Conservation (phyloP, 1,140 invertebrate species). For the Cyclina sinensis region DNA sequence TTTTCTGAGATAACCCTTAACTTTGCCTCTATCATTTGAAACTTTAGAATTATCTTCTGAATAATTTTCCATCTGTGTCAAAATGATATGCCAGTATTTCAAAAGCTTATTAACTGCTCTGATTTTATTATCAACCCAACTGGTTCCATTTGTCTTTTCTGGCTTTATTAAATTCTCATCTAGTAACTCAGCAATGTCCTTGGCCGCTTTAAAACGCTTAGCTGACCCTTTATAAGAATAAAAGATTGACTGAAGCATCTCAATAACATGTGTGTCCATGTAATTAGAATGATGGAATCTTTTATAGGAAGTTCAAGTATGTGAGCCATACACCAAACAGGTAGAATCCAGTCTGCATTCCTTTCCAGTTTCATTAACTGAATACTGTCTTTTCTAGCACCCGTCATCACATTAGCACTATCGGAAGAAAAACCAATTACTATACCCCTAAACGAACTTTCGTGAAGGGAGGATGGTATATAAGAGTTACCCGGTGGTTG, state of each 20-base stretch:
- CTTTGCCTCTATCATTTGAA: constrained; percentile 11
- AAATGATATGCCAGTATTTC: constrained; percentile 20
- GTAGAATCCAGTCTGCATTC: not conserved
- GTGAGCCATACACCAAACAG: constrained; percentile 45
- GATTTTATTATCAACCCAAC: constrained; percentile 55
- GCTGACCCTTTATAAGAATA: constrained; percentile 39
- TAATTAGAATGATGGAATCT: constrained; percentile 19
- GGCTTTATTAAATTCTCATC: constrained; percentile 26
- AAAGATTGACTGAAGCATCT: constrained; percentile 10
- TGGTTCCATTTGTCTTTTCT: constrained; percentile 33
- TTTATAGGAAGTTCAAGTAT: constrained; percentile 29
- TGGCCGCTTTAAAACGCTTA: constrained; percentile 39
- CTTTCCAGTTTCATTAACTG: constrained; percentile 8
- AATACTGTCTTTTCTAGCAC: not conserved
- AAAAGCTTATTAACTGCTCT: constrained; percentile 12
- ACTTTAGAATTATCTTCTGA: not conserved
- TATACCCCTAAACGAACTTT: too few species aligned
- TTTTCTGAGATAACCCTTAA: constrained; percentile 14
- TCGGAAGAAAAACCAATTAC: constrained; percentile 46
- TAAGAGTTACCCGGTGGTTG: too few species aligned
- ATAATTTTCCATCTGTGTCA: constrained; percentile 37
- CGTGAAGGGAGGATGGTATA: too few species aligned
- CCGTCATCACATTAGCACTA: constrained; percentile 54
- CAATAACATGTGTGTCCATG: constrained; percentile 38
- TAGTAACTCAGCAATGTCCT: constrained; percentile 25